These are phyloP conservation scores for Rhopalosiphum nymphaeae DNA, from an alignment of 2,888 invertebrate genomes.

Conservation along the genomic window DNA sequence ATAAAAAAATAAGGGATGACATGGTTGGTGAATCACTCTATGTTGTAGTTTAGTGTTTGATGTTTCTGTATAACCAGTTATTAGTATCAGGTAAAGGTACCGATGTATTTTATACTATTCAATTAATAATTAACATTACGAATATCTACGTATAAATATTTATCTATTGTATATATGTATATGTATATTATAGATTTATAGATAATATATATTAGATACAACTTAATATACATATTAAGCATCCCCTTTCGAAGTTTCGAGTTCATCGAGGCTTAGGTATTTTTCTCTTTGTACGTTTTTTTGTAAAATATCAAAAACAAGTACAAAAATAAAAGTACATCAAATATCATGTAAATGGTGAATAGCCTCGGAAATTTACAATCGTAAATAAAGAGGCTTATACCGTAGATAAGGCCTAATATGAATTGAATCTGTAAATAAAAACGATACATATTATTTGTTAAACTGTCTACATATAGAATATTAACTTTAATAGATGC, in stretches of 20 bases:
- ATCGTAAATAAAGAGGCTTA: slow-evolving; percentile 73
- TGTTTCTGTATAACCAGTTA: not conserved
- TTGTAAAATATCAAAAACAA: slow-evolving; percentile 76
- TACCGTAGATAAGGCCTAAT: slow-evolving; percentile 77
- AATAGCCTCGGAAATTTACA: slow-evolving; percentile 74
- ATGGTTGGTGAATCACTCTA: too few species aligned
- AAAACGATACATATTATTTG: not conserved
- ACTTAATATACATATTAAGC: not conserved
- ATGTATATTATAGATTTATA: not conserved
- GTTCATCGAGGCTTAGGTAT: slow-evolving; percentile 65
- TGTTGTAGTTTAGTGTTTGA: not conserved
- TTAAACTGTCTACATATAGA: not conserved
- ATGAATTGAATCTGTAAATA: slow-evolving; percentile 77
- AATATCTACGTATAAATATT: not conserved
- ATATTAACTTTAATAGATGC: not conserved
- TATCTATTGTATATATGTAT: not conserved
- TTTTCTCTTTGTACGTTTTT: slow-evolving; percentile 73
- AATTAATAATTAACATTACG: not conserved
- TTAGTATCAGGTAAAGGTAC: not conserved
- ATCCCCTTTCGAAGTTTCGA: not conserved
- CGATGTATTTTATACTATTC: not conserved
- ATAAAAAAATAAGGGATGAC: too few species aligned
- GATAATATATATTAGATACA: not conserved
- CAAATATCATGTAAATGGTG: slow-evolving; percentile 74
- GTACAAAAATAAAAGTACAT: slow-evolving; percentile 74